Base-by-base conservation (phyloP, 1,140 invertebrate genomes). In the Drosophila albomicans region DNA sequence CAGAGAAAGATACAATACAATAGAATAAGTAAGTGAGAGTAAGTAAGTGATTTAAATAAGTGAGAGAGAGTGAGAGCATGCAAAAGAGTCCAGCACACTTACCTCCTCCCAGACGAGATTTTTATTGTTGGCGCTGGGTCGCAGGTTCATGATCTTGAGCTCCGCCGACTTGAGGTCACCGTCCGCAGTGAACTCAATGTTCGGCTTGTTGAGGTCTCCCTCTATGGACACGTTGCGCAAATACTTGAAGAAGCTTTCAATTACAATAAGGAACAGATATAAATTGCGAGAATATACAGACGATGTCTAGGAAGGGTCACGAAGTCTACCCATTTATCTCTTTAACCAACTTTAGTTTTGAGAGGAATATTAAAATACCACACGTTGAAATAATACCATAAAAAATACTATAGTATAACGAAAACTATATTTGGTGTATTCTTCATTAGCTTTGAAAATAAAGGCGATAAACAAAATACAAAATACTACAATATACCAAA, bases 31-130 rank as follows among this genome's bases (percentile, higher is more conserved):
- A 25, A 25, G 20, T 25, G 20, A 25, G 20, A 25, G 20, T 25
- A 20, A 20, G 20, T 20, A 25, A 25, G 20, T 25, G 20, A 25
- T 25, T 25, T 25, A 25, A 25, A 25, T 48, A 45, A 70, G 54
- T 79, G 56, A 10, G 6, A 70, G 28, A 57, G 61, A 46, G 65
- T 41, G 41, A 56, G 25, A 64, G 54, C 85, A 88, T 89, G 86
- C 85, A 66, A 0, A 54, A 45, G 35, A 38, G 35, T 38, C 8
- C 35, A 10, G 35, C 16, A 49, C 28, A 92, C 94, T 94, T 91
- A 97, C 97, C 95, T 98, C 96, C 91, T 98, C 97, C 98, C 98
- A 99, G 16, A 96, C 95, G 11, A 97, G 94, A 91, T 96, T 95
- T 95, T 94, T 92, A 59, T 91, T 95, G 75, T 96, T 96, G 10